These are phyloP conservation scores for Sylvicola cinctus DNA, from an alignment of 2,888 invertebrate species.

Conservation along the genomic window DNA sequence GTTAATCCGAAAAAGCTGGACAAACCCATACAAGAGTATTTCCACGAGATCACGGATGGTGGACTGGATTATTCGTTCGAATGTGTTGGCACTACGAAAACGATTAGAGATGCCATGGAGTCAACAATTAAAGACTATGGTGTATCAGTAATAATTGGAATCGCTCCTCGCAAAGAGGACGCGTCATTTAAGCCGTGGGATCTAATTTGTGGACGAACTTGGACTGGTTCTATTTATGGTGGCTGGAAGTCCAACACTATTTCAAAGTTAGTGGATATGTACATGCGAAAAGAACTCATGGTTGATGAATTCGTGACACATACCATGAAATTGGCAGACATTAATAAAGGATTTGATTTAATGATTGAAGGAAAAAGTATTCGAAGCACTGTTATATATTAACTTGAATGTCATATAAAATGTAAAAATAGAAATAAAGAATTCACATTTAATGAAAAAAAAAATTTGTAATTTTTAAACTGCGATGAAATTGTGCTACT, in stretches of 20 bases:
- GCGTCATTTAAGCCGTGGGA: slow-evolving; percentile 89
- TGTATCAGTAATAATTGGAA: slow-evolving; percentile 80
- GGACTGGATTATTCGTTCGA: slow-evolving; percentile 91
- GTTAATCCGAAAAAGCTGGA: slow-evolving; percentile 62
- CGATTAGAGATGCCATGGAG: slow-evolving; percentile 50
- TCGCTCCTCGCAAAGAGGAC: slow-evolving; percentile 80
- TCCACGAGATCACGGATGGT: slow-evolving; percentile 71
- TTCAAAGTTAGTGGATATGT: slow-evolving; percentile 63
- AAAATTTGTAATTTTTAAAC: too few species aligned
- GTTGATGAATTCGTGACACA: slow-evolving; percentile 78
- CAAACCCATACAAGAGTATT: slow-evolving; percentile 59
- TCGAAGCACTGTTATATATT: not conserved
- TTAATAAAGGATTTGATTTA: slow-evolving; percentile 74
- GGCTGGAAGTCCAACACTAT: slow-evolving; percentile 87
- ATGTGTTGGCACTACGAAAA: slow-evolving; percentile 73
- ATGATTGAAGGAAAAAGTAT: slow-evolving; percentile 55
- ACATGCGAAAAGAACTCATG: slow-evolving; percentile 51
- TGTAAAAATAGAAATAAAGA: too few species aligned
- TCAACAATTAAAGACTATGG: slow-evolving; percentile 92
- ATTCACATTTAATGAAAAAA: too few species aligned
- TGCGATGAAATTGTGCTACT: too few species aligned
- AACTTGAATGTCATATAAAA: not conserved
- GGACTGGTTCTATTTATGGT: slow-evolving; percentile 79
- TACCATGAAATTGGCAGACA: slow-evolving; percentile 44
- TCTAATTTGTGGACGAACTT: slow-evolving; percentile 80